Evolutionary conservation across 2,113 vertebrate genomes (phyloP).

Genomic region (Solea solea): DNA sequence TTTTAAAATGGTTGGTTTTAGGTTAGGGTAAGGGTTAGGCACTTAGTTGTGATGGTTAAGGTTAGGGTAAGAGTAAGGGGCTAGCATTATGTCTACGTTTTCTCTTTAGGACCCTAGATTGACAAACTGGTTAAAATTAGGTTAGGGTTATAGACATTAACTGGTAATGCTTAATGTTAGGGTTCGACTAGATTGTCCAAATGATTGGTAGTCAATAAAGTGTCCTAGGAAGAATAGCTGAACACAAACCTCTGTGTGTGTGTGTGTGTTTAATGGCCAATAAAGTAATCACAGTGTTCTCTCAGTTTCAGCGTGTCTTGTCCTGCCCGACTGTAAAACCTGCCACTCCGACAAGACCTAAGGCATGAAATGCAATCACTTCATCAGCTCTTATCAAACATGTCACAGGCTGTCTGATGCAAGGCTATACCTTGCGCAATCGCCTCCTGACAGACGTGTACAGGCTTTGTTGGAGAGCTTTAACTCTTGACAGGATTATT

Average conservation of each 20-base stretch:
- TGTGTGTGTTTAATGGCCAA: constrained; percentile 9
- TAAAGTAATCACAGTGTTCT: constrained; percentile 37
- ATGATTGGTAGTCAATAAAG: no score
- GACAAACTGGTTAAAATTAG: no score
- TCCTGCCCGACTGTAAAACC: constrained; percentile 32
- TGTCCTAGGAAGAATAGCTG: no score
- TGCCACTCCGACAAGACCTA: constrained; percentile 32
- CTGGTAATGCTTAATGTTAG: no score
- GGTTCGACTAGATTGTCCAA: no score
- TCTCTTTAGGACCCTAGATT: not conserved
- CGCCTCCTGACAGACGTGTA: constrained; percentile 36
- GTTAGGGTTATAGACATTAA: no score
- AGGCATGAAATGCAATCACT: constrained; percentile 62
- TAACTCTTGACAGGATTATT: constrained; percentile 10
- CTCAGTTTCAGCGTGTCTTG: constrained; percentile 34
- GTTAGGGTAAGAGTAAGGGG: not conserved
- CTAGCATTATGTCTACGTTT: not conserved
- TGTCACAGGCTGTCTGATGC: constrained; percentile 57
- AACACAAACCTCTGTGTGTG: not conserved
- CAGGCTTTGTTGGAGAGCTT: constrained; percentile 1
- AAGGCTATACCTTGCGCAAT: constrained; percentile 54
- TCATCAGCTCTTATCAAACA: constrained; percentile 65
- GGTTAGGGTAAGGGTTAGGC: no score
- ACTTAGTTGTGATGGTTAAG: not conserved
- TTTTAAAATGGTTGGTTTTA: no score